Percentiles rank a stretch among this genome's conserved stretches.
Conservation (phyloP, 2,113 vertebrate genomes). For the Lepisosteus oculatus region DNA sequence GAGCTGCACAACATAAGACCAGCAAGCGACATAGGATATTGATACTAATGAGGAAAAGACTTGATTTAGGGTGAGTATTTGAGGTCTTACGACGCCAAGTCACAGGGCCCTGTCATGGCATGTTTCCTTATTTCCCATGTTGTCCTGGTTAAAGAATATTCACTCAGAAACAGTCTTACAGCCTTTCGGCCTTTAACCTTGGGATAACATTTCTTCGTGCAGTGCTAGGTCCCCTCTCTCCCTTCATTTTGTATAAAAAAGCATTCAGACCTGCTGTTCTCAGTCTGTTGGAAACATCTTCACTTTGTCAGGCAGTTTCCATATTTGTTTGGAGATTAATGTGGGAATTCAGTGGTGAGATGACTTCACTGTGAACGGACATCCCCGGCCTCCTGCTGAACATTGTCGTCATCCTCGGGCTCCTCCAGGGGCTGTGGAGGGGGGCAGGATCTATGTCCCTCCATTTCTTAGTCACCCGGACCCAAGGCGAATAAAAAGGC, state of each 20-base stretch:
- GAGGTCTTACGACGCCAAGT: no score
- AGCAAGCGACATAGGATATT: no score
- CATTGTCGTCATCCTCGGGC: background rate
- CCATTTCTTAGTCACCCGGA: background rate
- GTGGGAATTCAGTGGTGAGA: slow-evolving; percentile 1
- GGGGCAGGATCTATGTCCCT: background rate
- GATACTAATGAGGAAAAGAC: no score
- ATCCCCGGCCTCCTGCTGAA: background rate
- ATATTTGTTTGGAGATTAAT: slow-evolving; percentile 3
- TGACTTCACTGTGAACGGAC: background rate
- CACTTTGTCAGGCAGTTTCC: slow-evolving; percentile 1
- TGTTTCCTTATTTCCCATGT: background rate
- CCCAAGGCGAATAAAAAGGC: background rate
- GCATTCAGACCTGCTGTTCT: background rate
- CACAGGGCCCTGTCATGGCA: no score
- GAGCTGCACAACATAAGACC: no score
- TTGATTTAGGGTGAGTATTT: no score
- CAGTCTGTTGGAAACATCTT: background rate
- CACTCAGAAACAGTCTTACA: background rate
- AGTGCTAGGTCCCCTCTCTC: background rate
- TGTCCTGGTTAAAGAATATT: background rate
- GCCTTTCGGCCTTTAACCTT: slow-evolving; percentile 6
- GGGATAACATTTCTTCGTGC: background rate
- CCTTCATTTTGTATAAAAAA: background rate
- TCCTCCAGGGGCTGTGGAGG: background rate